A percentile compares a stretch with the other conserved stretches of the same genome.
Conservation (phyloP, 2,113 vertebrate species). For the Laticauda laticaudata region DNA sequence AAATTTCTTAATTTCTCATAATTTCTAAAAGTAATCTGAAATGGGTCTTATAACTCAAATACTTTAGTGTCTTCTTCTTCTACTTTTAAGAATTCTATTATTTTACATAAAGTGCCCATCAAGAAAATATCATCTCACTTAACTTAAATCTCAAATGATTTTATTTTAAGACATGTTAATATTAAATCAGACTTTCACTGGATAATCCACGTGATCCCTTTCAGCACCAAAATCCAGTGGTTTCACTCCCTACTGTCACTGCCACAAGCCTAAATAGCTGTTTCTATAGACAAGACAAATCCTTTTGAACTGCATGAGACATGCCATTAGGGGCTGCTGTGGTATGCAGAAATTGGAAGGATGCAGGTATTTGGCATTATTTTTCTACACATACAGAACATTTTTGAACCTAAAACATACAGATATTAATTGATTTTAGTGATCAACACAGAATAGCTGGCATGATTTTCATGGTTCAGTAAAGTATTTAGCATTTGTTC, state of each 20-base stretch:
- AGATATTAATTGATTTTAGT: background rate
- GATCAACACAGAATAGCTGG: background rate
- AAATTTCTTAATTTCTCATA: background rate
- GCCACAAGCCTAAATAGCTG: background rate
- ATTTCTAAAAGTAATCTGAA: background rate
- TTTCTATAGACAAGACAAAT: background rate
- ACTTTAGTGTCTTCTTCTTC: background rate
- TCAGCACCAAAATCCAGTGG: background rate
- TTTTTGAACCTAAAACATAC: background rate
- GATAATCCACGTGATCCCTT: background rate
- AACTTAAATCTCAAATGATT: background rate
- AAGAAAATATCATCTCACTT: background rate
- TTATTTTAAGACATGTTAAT: background rate
- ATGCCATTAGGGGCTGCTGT: background rate
- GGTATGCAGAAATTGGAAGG: background rate
- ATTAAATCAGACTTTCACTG: background rate
- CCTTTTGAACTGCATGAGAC: background rate
- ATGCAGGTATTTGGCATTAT: background rate
- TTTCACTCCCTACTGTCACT: background rate
- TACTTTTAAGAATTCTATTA: background rate
- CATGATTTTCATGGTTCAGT: slow-evolving; percentile 21
- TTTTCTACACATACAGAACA: background rate
- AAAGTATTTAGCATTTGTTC: slow-evolving; percentile 53
- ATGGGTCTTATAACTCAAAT: background rate
- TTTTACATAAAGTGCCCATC: background rate